Evolutionary conservation across 2,888 invertebrate species (phyloP).

Genomic region (Encarsia formosa): DNA sequence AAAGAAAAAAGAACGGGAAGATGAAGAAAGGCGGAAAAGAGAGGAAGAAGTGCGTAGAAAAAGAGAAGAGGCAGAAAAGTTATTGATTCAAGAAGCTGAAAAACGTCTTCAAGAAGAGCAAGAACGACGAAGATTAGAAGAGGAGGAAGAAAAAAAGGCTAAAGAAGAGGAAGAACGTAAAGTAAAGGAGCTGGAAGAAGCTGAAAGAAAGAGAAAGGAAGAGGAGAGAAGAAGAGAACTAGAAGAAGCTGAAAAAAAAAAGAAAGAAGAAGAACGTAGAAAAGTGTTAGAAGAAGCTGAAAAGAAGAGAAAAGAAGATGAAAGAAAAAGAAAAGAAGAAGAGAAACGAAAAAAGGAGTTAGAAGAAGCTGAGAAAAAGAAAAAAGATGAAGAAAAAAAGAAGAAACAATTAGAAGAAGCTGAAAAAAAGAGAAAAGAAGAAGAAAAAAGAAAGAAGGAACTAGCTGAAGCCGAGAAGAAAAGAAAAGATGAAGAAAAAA

Average conservation of each 20-base stretch:
- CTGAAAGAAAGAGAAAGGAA: not conserved
- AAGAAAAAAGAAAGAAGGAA: not conserved
- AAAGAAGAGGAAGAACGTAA: constrained; percentile 1
- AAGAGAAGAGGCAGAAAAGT: constrained; percentile 4
- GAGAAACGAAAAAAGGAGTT: not conserved
- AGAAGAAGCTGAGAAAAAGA: constrained; percentile 2
- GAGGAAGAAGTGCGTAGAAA: constrained; percentile 1
- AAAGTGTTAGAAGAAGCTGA: not conserved
- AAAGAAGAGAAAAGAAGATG: constrained; percentile 1
- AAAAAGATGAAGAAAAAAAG: not conserved
- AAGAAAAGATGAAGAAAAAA: not conserved
- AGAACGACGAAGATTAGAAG: not conserved
- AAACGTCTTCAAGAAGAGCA: constrained; percentile 1
- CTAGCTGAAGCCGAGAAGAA: not conserved
- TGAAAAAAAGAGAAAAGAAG: not conserved
- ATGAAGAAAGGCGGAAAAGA: not conserved
- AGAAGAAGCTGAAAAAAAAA: constrained; percentile 1
- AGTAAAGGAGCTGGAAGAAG: constrained; percentile 2
- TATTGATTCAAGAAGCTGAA: constrained; percentile 3
- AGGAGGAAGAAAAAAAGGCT: not conserved
- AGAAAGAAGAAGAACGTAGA: constrained; percentile 1
- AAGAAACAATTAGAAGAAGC: constrained; percentile 1
- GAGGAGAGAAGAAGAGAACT: not conserved
- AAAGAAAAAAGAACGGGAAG: constrained; percentile 4
- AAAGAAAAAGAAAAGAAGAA: constrained; percentile 1